These are phyloP conservation scores for Ormyrus thymus DNA, from an alignment of 2,888 invertebrate species.

Conservation along the genomic window DNA sequence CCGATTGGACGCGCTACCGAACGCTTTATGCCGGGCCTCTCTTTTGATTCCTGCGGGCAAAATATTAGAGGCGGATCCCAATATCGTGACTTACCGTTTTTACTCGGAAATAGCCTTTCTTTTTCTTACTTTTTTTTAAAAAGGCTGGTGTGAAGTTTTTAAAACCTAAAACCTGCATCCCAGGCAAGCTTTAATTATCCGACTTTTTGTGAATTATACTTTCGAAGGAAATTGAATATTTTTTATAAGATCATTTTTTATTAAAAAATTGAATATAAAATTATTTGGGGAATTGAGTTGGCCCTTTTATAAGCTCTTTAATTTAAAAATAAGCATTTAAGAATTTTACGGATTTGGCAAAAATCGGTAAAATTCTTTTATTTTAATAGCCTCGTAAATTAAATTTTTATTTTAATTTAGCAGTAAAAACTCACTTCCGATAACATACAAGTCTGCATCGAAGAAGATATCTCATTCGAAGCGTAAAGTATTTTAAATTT, in stretches of 20 bases:
- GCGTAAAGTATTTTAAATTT: no score
- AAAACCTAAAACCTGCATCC: not conserved
- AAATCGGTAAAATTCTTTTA: not conserved
- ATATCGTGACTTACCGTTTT: constrained; percentile 53
- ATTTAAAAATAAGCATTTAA: not conserved
- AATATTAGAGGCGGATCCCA: constrained; percentile 45
- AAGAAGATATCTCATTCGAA: no score
- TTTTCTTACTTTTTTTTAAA: constrained; percentile 5
- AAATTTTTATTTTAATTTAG: not conserved
- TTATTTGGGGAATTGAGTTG: no score
- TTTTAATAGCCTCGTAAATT: constrained; percentile 21
- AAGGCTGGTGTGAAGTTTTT: constrained; percentile 31
- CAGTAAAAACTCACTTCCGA: not conserved
- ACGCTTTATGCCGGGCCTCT: constrained; percentile 25
- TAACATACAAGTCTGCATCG: no score
- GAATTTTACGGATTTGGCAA: not conserved
- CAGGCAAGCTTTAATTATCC: constrained; percentile 6
- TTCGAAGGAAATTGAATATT: constrained; percentile 16
- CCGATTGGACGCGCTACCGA: constrained; percentile 54
- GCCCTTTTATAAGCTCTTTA: no score
- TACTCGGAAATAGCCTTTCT: constrained; percentile 37
- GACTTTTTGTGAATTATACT: constrained; percentile 27
- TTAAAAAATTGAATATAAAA: no score
- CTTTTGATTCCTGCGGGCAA: constrained; percentile 27
- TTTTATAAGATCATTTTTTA: not conserved